A percentile compares a stretch with the other conserved stretches of the same genome.
Evolutionary conservation across 2,888 invertebrate species (phyloP).

Genomic region (Volucella inanis): DNA sequence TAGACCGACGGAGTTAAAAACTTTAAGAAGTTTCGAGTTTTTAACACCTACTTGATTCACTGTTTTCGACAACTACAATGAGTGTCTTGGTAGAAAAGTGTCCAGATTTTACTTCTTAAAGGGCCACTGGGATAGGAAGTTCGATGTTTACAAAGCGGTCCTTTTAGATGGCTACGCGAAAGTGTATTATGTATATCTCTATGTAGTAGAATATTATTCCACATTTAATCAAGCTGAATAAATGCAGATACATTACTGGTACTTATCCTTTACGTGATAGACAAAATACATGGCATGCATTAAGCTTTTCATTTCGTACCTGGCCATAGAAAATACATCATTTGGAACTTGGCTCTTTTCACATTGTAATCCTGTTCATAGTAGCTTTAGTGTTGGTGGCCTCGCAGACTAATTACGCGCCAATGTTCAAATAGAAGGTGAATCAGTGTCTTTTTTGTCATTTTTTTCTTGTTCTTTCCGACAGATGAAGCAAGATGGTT

Average conservation of each 20-base stretch:
- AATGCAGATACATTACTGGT: conserved; percentile 42
- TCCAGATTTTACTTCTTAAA: no score
- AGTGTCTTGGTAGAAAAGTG: no score
- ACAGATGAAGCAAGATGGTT: not conserved
- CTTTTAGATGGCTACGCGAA: no score
- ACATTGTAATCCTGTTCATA: conserved; percentile 27
- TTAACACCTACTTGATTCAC: no score
- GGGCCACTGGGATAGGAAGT: no score
- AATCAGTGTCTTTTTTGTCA: conserved; percentile 14
- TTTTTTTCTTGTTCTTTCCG: not conserved
- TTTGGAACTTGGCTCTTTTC: not conserved
- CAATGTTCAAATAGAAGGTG: conserved; percentile 27
- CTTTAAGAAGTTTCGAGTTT: no score
- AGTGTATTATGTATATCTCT: no score
- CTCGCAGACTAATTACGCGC: conserved; percentile 29
- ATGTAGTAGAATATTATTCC: no score
- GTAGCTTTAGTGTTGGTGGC: conserved; percentile 39
- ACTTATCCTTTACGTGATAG: conserved; percentile 23
- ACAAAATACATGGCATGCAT: conserved; percentile 22
- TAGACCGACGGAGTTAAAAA: no score
- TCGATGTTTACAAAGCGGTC: no score
- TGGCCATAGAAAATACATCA: conserved; percentile 7
- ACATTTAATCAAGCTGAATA: not conserved
- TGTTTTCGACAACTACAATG: no score
- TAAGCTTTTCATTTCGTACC: not conserved